These are phyloP conservation scores for Lasioglossum lativentre DNA, from an alignment of 2,888 invertebrate species.

Conservation along the genomic window DNA sequence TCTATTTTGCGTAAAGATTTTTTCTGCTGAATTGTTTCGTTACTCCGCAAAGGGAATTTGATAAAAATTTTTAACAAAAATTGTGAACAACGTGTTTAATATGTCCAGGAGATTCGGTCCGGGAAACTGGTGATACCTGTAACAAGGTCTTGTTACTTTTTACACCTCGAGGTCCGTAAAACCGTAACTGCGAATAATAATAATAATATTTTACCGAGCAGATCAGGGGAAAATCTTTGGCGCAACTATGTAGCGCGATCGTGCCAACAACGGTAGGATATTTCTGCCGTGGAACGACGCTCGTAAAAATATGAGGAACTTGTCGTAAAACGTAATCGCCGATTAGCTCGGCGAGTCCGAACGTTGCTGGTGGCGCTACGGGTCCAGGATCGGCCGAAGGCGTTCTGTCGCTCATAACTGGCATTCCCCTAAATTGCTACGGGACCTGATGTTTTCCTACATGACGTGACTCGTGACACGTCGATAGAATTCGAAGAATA, in stretches of 20 bases:
- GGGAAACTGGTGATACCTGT: not conserved
- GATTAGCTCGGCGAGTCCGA: constrained; percentile 72
- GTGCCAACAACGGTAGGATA: constrained; percentile 39
- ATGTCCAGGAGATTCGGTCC: not conserved
- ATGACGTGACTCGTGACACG: not conserved
- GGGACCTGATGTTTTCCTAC: constrained; percentile 29
- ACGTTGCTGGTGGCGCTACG: constrained; percentile 31
- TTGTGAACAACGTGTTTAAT: not conserved
- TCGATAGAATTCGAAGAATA: not conserved
- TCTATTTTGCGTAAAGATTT: too few species aligned
- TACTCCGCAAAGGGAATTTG: not conserved
- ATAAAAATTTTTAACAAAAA: not conserved
- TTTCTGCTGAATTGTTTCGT: too few species aligned
- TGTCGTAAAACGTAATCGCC: constrained; percentile 77
- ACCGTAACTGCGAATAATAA: constrained; percentile 32
- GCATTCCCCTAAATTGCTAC: constrained; percentile 17
- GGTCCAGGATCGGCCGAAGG: constrained; percentile 32
- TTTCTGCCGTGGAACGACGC: constrained; percentile 63
- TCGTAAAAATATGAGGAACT: constrained; percentile 78
- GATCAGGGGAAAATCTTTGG: constrained; percentile 47
- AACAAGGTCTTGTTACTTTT: constrained; percentile 6
- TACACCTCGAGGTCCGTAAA: constrained; percentile 34
- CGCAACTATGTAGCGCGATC: constrained; percentile 27
- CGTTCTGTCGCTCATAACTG: constrained; percentile 24
- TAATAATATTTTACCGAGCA: constrained; percentile 30